These are phyloP conservation scores for Meteorus colon DNA, from an alignment of 2,888 invertebrate genomes.

Conservation along the genomic window DNA sequence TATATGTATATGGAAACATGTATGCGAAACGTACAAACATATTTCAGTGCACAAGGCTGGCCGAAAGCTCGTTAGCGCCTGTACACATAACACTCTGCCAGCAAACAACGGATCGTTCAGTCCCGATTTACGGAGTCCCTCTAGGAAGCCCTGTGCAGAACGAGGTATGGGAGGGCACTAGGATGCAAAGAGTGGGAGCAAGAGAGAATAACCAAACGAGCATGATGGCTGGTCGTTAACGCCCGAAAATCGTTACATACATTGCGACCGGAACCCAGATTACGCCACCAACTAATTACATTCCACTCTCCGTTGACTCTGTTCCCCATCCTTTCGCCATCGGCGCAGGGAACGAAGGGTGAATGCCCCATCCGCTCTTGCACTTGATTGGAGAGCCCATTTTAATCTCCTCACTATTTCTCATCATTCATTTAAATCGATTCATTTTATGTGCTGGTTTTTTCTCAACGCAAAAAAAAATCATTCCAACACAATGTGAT, in stretches of 20 bases:
- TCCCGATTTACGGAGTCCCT: constrained; percentile 64
- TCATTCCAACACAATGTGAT: too few relatives aligned
- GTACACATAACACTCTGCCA: constrained; percentile 51
- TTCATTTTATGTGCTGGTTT: background rate
- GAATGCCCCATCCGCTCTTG: constrained; percentile 2
- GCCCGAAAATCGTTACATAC: constrained; percentile 46
- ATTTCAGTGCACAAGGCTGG: constrained; percentile 22
- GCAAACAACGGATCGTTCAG: constrained; percentile 58
- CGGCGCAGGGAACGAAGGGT: background rate
- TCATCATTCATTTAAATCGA: constrained; percentile 3
- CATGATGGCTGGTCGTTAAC: constrained; percentile 57
- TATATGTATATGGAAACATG: background rate
- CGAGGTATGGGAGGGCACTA: constrained; percentile 44
- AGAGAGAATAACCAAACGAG: constrained; percentile 29
- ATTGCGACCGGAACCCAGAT: constrained; percentile 40
- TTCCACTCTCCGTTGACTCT: constrained; percentile 39
- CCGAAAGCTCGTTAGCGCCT: constrained; percentile 57
- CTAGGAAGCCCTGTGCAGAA: constrained; percentile 57
- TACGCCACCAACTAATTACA: constrained; percentile 42
- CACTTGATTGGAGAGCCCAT: constrained; percentile 39
- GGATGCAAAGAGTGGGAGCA: constrained; percentile 10
- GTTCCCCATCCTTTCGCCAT: constrained; percentile 13
- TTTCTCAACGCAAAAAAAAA: background rate
- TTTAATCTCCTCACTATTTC: constrained; percentile 20
- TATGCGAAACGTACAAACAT: constrained; percentile 48